Base-by-base conservation (phyloP, 2,888 invertebrate species). In the Drosophila mimetica region DNA sequence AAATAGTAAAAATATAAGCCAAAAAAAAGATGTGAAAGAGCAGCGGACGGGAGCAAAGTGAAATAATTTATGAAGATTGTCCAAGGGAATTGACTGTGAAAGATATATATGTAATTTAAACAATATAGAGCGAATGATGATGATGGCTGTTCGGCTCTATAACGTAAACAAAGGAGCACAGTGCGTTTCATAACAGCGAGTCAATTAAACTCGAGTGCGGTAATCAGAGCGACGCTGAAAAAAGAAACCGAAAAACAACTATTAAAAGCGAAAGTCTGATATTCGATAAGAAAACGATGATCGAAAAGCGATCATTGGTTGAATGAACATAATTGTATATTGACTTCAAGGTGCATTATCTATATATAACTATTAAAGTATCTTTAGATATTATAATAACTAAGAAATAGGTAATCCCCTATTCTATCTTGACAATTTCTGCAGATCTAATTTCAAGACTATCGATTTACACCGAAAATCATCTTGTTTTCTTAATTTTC, bases 31-130 rank as follows among this genome's bases (percentile, higher is more conserved):
- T 13, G 44, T 14, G 14, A 44, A 9, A 25, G 32, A 39, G 51
- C 30, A 11, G 39, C 13, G 28, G 22, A 28, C 7, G 37, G 28
- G 18, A 25, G 44, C 7, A 8, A 37, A 55, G 34, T 44, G 36
- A 36, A 61, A 57, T 39, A 46, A 32, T 57, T 57, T 61, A 61
- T 8, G 46, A 57, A 61, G 57, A 61, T 61, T 57, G 60, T 63
- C 59, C 59, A 41, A 59, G 61, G 58, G 59, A 63, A 63, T 63
- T 34, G 59, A 42, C 59, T 63, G 63, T 41, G 63, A 63, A 59
- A 48, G 58, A 61, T 36, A 52, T 36, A 48, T 39, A 37, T 22
- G 22, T 32, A 58, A 59, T 53, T 18, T 58, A 58, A 47, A 41
- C 58, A 58, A 63, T 59, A 48, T 58, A 47, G 58, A 48, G 39